Evolutionary conservation across 2,113 vertebrate species (phyloP).

Genomic region (Laterallus jamaicensis): DNA sequence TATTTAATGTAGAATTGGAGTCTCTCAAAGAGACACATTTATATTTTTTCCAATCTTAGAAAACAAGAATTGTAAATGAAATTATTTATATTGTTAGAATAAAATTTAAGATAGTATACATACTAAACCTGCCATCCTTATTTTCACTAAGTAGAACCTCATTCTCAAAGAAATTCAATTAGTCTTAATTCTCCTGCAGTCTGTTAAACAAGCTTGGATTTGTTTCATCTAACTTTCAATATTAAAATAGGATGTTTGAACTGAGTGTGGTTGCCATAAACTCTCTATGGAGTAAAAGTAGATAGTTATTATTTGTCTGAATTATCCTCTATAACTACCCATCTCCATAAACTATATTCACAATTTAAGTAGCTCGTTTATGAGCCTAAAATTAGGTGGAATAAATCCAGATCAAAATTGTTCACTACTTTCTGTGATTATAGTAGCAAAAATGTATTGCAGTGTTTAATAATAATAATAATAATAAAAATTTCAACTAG

Average conservation of each 20-base stretch:
- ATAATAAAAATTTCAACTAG: not conserved
- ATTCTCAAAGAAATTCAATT: not conserved
- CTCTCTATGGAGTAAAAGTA: not conserved
- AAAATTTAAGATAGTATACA: not conserved
- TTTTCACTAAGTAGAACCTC: not conserved
- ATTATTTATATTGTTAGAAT: not conserved
- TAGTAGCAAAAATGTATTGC: not conserved
- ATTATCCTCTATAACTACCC: not conserved
- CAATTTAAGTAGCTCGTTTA: not conserved
- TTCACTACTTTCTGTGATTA: not conserved
- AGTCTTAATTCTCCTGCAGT: not conserved
- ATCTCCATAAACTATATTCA: not conserved
- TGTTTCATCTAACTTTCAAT: not conserved
- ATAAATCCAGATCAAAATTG: not conserved
- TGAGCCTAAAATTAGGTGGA: not conserved
- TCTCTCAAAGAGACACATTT: not conserved
- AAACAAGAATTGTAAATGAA: not conserved
- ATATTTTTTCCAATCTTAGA: not conserved
- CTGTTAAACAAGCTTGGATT: not conserved
- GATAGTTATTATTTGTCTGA: not conserved
- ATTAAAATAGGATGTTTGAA: not conserved
- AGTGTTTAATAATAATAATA: not conserved
- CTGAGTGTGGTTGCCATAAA: not conserved
- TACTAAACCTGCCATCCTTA: not conserved
- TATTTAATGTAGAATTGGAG: not conserved